Evolutionary conservation across 2,888 invertebrate species (phyloP).

Genomic region (Dynastes tityus): DNA sequence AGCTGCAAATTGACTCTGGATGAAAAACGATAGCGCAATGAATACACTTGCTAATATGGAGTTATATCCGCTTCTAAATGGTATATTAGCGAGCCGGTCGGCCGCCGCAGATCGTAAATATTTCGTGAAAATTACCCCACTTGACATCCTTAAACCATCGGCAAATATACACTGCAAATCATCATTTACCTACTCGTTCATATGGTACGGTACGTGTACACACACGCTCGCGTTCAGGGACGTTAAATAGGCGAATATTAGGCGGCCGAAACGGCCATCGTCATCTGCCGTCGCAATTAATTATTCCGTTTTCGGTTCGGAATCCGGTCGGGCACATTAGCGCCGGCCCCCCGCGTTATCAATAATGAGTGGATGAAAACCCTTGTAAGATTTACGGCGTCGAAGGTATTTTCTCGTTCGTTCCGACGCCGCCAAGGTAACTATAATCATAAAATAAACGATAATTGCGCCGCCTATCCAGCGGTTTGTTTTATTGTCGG

Average conservation of each 20-base stretch:
- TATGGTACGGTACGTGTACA: no score
- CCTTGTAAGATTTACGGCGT: slow-evolving; percentile 42
- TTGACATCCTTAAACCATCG: slow-evolving; percentile 5
- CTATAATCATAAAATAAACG: slow-evolving; percentile 45
- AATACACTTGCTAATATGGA: no score
- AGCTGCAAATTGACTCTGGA: no score
- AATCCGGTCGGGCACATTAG: slow-evolving; percentile 36
- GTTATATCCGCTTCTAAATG: no score
- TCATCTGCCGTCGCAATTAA: slow-evolving; percentile 25
- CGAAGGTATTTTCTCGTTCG: slow-evolving; percentile 33
- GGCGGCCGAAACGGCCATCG: slow-evolving; percentile 2
- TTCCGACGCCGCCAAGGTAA: slow-evolving; percentile 11
- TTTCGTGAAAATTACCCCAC: background rate
- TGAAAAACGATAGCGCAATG: no score
- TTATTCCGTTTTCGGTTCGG: slow-evolving; percentile 30
- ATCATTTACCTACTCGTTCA: background rate
- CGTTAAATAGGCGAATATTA: slow-evolving; percentile 9
- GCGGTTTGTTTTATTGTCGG: slow-evolving; percentile 44
- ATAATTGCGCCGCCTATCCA: slow-evolving; percentile 42
- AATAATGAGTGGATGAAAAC: slow-evolving; percentile 47
- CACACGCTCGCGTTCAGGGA: background rate
- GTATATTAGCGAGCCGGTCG: no score
- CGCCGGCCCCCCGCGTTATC: slow-evolving; percentile 27
- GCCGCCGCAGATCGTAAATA: no score
- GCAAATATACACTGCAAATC: slow-evolving; percentile 5